Evolutionary conservation across 2,113 vertebrate species (phyloP).

Genomic region (Pelmatolapia mariae): DNA sequence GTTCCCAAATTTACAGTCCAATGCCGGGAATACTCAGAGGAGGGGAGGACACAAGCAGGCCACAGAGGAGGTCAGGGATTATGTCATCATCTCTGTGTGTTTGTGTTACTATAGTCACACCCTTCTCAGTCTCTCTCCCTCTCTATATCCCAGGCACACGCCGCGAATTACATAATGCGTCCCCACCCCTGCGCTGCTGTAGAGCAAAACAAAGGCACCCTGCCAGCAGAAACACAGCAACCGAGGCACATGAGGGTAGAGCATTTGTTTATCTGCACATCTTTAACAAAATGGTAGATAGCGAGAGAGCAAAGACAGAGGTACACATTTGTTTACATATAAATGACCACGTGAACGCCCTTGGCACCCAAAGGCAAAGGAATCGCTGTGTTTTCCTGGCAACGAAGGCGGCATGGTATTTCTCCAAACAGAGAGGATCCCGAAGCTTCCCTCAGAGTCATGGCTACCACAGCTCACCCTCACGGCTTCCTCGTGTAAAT

Average conservation of each 20-base stretch:
- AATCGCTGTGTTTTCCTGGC: slow-evolving; percentile 14
- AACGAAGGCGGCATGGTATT: not conserved
- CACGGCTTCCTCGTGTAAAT: not conserved
- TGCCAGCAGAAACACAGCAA: slow-evolving; percentile 53
- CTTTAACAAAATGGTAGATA: not conserved
- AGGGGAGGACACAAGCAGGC: not conserved
- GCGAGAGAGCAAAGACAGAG: not conserved
- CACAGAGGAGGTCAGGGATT: slow-evolving; percentile 50
- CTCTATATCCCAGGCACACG: slow-evolving; percentile 25
- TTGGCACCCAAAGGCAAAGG: not conserved
- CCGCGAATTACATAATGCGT: slow-evolving; percentile 50
- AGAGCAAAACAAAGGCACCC: slow-evolving; percentile 55
- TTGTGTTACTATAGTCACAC: slow-evolving; percentile 46
- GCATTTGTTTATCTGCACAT: not conserved
- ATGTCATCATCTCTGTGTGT: slow-evolving; percentile 40
- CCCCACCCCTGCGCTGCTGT: slow-evolving; percentile 35
- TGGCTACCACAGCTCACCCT: not conserved
- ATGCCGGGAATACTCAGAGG: slow-evolving; percentile 40
- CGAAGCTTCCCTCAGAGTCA: not conserved
- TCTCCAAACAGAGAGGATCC: not conserved
- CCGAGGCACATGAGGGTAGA: not conserved
- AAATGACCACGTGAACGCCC: not conserved
- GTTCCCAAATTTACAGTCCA: slow-evolving; percentile 24
- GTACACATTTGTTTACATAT: not conserved
- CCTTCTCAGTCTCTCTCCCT: slow-evolving; percentile 14